phyloP scores from a whole-genome alignment of 2,888 invertebrate species.

The Diploptera punctata region DNA sequence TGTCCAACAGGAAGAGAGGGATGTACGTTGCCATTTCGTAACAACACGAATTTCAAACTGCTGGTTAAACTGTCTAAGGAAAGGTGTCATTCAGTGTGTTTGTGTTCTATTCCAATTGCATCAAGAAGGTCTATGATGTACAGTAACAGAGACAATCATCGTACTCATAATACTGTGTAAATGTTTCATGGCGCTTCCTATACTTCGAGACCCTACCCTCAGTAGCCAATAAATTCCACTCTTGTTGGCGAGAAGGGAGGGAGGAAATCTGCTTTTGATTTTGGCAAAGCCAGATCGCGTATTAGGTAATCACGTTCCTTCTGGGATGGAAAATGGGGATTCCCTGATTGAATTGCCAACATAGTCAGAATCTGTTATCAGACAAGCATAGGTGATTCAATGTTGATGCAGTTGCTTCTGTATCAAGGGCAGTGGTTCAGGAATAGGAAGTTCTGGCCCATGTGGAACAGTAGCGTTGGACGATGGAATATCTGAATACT shows the following conservation, averaged over 20 bases:
- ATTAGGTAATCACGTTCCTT: neutral
- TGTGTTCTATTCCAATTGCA: slow-evolving; percentile 1
- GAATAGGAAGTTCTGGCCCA: neutral
- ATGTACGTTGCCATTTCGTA: neutral
- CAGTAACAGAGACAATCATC: neutral
- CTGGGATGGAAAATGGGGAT: neutral
- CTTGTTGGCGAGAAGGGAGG: neutral
- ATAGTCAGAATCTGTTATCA: neutral
- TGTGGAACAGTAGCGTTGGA: neutral
- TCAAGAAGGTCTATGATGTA: neutral
- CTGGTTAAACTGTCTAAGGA: neutral
- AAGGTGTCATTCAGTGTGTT: neutral
- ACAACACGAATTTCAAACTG: neutral
- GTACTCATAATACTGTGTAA: neutral
- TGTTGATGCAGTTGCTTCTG: neutral
- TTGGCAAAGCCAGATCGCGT: neutral
- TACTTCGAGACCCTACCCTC: neutral
- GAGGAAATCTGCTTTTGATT: neutral
- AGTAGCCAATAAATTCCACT: neutral
- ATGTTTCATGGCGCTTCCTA: neutral
- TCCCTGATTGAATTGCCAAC: neutral
- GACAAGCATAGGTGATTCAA: neutral
- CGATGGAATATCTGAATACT: slow-evolving; percentile 1
- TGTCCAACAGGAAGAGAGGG: neutral
- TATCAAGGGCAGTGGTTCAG: neutral